Percentiles rank a stretch among this genome's conserved stretches.
phyloP scores from a whole-genome alignment of 2,888 invertebrate species.

The Spatulosminthurus flaviceps region DNA sequence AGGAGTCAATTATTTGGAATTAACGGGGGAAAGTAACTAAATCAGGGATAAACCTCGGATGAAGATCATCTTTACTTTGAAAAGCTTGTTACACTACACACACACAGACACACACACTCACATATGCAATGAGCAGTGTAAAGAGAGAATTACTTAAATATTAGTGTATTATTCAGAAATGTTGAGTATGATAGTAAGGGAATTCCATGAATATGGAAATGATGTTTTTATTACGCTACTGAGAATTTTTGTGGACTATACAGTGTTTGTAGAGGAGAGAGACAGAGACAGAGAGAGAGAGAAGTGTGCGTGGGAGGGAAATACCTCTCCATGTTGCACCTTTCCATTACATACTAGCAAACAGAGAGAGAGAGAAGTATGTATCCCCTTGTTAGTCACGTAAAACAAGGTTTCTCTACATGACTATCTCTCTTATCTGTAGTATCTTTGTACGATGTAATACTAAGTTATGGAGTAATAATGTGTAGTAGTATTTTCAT shows the following conservation, averaged over 20 bases:
- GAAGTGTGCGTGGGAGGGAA: background rate
- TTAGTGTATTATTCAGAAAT: too few relatives aligned
- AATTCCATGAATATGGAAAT: background rate
- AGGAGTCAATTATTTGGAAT: background rate
- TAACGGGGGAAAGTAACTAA: background rate
- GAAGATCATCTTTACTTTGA: too few relatives aligned
- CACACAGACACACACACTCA: too few relatives aligned
- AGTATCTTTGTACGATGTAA: background rate
- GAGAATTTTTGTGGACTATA: background rate
- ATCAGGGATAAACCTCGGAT: too few relatives aligned
- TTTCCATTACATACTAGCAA: background rate
- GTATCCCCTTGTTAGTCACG: background rate
- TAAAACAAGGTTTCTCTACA: background rate
- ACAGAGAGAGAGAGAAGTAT: background rate
- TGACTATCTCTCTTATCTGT: background rate
- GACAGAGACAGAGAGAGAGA: too few relatives aligned
- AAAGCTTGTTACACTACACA: too few relatives aligned
- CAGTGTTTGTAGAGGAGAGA: too few relatives aligned
- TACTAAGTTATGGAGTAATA: background rate
- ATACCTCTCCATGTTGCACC: constrained; percentile 18
- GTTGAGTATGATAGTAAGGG: too few relatives aligned
- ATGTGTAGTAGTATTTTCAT: background rate
- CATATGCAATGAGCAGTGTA: too few relatives aligned
- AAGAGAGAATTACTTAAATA: too few relatives aligned
- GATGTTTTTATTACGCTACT: background rate